Percentiles rank a stretch among this genome's conserved stretches.
Evolutionary conservation across 2,113 vertebrate species (phyloP).

Genomic region (Donacobius atricapilla): DNA sequence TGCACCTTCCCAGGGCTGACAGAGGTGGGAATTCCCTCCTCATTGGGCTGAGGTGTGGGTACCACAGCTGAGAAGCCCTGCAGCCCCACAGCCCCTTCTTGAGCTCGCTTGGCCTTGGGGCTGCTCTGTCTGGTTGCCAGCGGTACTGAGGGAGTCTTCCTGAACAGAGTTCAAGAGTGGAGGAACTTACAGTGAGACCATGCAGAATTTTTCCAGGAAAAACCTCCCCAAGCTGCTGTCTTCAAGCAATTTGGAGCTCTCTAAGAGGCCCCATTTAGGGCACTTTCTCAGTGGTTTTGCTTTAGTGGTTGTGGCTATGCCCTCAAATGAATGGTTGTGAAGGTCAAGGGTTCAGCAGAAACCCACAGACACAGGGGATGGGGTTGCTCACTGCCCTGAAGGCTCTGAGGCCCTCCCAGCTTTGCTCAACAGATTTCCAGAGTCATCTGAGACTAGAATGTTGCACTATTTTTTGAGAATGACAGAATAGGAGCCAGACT

Average conservation of each 20-base stretch:
- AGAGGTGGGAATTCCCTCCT: background rate
- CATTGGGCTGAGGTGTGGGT: background rate
- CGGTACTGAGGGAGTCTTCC: background rate
- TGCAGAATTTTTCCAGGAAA: background rate
- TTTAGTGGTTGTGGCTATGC: constrained; percentile 23
- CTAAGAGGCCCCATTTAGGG: background rate
- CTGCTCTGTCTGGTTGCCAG: background rate
- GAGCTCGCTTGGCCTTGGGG: background rate
- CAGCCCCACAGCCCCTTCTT: background rate
- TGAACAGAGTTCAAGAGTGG: background rate
- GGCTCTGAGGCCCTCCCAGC: background rate
- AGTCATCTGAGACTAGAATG: background rate
- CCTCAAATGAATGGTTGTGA: constrained; percentile 44
- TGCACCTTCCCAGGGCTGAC: background rate
- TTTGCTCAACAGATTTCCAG: background rate
- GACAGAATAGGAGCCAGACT: background rate
- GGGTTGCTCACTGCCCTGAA: background rate
- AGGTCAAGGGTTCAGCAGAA: constrained; percentile 12
- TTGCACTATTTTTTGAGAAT: background rate
- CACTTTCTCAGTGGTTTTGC: background rate
- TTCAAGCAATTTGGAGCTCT: background rate
- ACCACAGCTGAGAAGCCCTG: background rate
- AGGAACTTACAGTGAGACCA: background rate
- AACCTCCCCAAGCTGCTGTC: background rate
- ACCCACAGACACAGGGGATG: background rate